These are phyloP conservation scores for Melanostoma scalare DNA, from an alignment of 2,888 invertebrate species.

Conservation along the genomic window DNA sequence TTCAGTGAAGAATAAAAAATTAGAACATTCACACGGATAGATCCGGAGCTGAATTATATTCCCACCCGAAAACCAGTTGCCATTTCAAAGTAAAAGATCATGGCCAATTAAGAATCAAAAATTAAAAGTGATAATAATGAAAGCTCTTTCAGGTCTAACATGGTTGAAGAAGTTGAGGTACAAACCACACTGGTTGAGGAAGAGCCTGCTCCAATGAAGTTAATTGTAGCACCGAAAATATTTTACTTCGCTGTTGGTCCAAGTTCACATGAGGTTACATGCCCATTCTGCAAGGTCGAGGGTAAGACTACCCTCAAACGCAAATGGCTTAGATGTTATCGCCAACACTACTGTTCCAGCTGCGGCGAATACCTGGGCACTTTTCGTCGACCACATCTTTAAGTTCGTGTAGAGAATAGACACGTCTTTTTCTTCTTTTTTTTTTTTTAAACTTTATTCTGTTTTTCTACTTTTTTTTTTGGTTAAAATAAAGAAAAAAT, in stretches of 20 bases:
- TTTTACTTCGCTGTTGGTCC: conserved; percentile 80
- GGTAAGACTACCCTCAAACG: conserved; percentile 77
- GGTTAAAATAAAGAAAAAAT: neutral
- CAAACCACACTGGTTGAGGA: conserved; percentile 55
- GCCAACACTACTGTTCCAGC: conserved; percentile 78
- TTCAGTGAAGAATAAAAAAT: conserved; percentile 33
- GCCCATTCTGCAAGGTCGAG: conserved; percentile 78
- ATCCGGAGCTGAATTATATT: conserved; percentile 3
- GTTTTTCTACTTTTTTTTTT: neutral
- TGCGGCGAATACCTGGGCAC: conserved; percentile 80
- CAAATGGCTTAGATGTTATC: conserved; percentile 76
- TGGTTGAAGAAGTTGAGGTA: conserved; percentile 66
- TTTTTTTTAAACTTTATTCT: conserved; percentile 27
- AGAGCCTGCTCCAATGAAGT: conserved; percentile 42
- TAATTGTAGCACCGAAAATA: conserved; percentile 45
- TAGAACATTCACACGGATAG: conserved; percentile 33
- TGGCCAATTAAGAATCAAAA: conserved; percentile 1
- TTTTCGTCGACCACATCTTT: conserved; percentile 79
- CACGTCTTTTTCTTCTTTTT: conserved; percentile 6
- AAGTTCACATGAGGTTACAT: conserved; percentile 78
- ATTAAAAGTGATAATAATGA: neutral
- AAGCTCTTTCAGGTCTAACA: conserved; percentile 19
- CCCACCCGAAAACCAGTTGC: conserved; percentile 25
- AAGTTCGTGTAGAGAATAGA: conserved; percentile 8
- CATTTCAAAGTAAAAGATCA: conserved; percentile 16